A percentile compares a stretch with the other conserved stretches of the same genome.
phyloP scores from a whole-genome alignment of 2,113 vertebrate genomes.

The Salvator merianae region DNA sequence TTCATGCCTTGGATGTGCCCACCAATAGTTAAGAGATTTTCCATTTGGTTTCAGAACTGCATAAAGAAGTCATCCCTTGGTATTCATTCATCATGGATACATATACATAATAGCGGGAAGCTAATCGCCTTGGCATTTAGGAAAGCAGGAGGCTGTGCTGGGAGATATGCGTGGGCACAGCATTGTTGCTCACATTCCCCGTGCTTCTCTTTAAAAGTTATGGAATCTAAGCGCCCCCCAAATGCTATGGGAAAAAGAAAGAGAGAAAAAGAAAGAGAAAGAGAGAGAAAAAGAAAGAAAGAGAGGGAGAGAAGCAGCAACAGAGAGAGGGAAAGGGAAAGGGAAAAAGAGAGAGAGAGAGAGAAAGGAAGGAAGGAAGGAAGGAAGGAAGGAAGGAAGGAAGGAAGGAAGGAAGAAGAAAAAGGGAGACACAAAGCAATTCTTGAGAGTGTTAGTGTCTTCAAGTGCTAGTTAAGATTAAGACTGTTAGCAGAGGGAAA shows the following conservation, averaged over 20 bases:
- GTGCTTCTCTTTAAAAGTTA: not conserved
- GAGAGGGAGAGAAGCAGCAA: no score
- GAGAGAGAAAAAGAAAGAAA: no score
- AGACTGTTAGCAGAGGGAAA: not conserved
- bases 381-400: no score
- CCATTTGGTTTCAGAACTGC: not conserved
- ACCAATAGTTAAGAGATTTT: not conserved
- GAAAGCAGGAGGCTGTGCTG: slow-evolving; percentile 11
- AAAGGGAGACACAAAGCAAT: not conserved
- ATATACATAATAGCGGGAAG: slow-evolving; percentile 15
- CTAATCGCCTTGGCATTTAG: slow-evolving; percentile 9
- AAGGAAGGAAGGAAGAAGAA: no score
- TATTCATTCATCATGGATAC: slow-evolving; percentile 10
- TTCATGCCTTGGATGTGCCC: not conserved
- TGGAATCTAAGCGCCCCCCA: not conserved
- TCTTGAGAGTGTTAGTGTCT: not conserved
- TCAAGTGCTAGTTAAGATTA: not conserved
- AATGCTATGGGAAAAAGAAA: not conserved
- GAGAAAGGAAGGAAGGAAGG: no score
- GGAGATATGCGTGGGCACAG: not conserved
- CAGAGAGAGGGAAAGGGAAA: no score
- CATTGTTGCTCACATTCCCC: not conserved
- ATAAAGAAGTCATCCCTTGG: not conserved
- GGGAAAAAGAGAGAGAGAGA: no score
- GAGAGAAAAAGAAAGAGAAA: no score